Base-by-base conservation (phyloP, 2,888 invertebrate species). In the Diplolepis rosae region DNA sequence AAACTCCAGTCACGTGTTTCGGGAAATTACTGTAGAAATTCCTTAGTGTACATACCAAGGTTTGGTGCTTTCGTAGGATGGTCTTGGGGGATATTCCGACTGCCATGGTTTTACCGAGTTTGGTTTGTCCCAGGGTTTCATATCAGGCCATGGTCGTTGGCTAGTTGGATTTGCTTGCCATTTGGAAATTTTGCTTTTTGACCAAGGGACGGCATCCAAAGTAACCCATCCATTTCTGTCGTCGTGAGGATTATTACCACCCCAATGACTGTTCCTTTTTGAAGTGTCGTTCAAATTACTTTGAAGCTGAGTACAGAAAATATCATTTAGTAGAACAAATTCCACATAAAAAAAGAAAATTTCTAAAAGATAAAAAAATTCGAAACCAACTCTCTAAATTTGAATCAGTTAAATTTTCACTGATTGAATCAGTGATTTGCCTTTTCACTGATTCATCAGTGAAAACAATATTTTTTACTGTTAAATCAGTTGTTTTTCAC, bases 201-300 rank as follows among this genome's bases (percentile, higher is more conserved):
- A 94, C 95, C 95, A 95, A 0, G 95, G 94, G 4, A 95, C 92
- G 4, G 93, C 94, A 77, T 95, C 95, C 69, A 95, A 87, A 1
- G 93, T 92, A 0, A 95, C 94, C 95, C 95, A 95, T 0, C 94
- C 94, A 69, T 93, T 93, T 81, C 93, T 92, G 77, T 94, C 93
- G 70, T 94, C 93, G 42, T 74, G 72, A 28, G 73, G 45, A 39
- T 78, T 78, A 81, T 92, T 91, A 73, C 92, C 90, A 3, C 81
- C 81, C 66, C 82, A 85, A 68, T 85, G 86, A 71, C 87, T 88
- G 77, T 88, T 88, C 69, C 87, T 80, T 70, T 89, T 86, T 6
- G 79, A 35, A 2, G 87, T 85, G 72, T 88, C 88, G 78, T 87
- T 87, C 13, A 85, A 69, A 1, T 80, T 72, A 9, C 80, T 80